Base-by-base conservation (phyloP, 2,888 invertebrate species). In the Chrysomela aeneicollis region DNA sequence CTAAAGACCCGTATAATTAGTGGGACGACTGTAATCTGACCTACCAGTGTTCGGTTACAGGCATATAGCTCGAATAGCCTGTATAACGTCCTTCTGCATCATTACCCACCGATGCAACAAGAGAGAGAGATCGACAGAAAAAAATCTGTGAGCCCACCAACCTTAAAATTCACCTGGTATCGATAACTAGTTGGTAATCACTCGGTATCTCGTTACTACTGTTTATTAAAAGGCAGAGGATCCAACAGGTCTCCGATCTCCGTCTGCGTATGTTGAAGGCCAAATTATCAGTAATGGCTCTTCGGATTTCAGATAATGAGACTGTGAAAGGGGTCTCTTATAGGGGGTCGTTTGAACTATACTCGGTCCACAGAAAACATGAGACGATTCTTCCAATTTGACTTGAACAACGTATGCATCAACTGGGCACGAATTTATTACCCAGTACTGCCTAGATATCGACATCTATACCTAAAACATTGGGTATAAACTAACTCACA, bases 11-110 rank as follows among this genome's bases (percentile, higher is more conserved):
- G 57, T 66, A 64, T 68, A 63, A 68, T 70, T 67, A 64, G 70
- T 67, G 63, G 67, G 65, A 66, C 68, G 63, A 54, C 62, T 60
- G 72, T 71, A 73, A 71, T 64, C 37, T 63, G 69, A 71, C 65
- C 55, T 18, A 55, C 58, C 57, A 46, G 50, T 59, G 65, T 64
- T 65, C 66, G 69, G 68, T 71, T 67, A 60, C 68, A 52, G 61
- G 59, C 51, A 35, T 42, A 15, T 42, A 55, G 35, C 64, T 61
- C 64, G 63, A 15, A 42, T 42, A 12, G 69, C 64, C 68, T 65
- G 63, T 68, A n/a, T n/a, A 69, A 71, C 67, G 61, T 67, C 70
- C 68, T 73, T 73, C 71, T 61, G 68, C 71, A 62, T 73, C 73
- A 73, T 73, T 73, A 71, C 68, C 58, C 67, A 58, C 54, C 15